Evolutionary conservation across 2,113 vertebrate genomes (phyloP), one percentile per base, ranked within the genome.

Genomic region (Cygnus atratus): DNA sequence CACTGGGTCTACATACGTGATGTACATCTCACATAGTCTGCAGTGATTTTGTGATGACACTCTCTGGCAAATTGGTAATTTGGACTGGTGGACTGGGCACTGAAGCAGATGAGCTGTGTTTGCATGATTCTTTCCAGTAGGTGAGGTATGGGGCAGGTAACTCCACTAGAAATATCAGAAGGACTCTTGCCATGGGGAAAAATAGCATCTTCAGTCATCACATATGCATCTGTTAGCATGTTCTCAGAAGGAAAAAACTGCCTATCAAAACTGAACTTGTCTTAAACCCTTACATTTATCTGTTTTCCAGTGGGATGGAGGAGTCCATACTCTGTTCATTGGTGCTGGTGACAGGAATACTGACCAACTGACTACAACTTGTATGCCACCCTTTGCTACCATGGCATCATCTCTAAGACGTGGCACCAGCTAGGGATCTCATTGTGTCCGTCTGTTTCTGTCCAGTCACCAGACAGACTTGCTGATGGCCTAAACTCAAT

Each of bases 201-300:
- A 75, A 41, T 18, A n/a, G 21, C 29, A 24, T 5, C 58, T 85
- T 46, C 37, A 39, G n/a, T 24, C 26, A 31, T 55, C 25, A 6
- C 0, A 0, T 31, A 31, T 28, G n/a, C 4, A 5, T 9, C 52
- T 54, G 39, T 37, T 4, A 43, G 15, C 10, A 1, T 20, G 21
- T n/a, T 57, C 22, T 54, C 8, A 29, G 84, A 55, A 46, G n/a
- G 33, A 18, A 89, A 41, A n/a, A 1, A 35, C 9, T 29, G 31
- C 18, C 21, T 28, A 14, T 48, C 13, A 8, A 75, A 78, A 90
- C 2, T 2, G 33, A 43, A 5, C 1, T 1, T 18, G 9, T 21
- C 62, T 71, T 17, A 54, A 87, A 55, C 7, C 24, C 59, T 43
- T 81, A 58, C 26, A 15, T n/a, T 1, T 43, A 75, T 37, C 66